Base-by-base conservation (phyloP, 2,888 invertebrate species). In the Euzophera pinguis region DNA sequence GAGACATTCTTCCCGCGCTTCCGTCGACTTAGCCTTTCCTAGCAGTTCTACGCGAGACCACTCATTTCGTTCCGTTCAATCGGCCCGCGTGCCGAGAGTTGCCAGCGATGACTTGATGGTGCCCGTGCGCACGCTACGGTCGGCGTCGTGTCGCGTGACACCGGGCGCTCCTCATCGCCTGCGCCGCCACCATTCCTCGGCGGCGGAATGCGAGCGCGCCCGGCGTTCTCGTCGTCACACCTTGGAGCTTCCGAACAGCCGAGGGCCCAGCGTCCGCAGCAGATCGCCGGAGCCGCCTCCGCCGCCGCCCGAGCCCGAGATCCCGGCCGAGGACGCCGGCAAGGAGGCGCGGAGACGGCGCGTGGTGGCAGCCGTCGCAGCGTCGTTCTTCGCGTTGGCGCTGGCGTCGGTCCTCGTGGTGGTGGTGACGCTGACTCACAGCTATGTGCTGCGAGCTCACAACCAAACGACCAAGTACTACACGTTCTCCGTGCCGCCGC, bases 371-470 rank as follows among this genome's bases (percentile, higher is more conserved):
- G 92, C 94, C 66, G 93, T 95, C 55, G 91, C 94, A 61, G 94
- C 92, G 34, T 94, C 94, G 34, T 95, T 95, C 84, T 85, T 94
- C 80, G 94, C 95, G 77, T 91, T 95, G 69, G 92, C 94, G 63
- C 91, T 93, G 69, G 93, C 95, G 55, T 93, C 95, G 68, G 92
- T 95, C 60, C 92, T 95, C 71, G 94, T 94, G 69, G 95, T 96
- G 74, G 92, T 95, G 73, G 92, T 95, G 69, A 95, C 95, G 53
- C 91, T 96, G 75, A 95, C 94, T 45, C 94, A 93, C 86, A 92
- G 93, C 82, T 92, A 93, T 65, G 93, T 93, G 69, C 88, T 92
- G 56, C 92, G 90, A 70, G 92, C 92, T 57, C 92, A 92, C 78
- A 91, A 91, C 75, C 92, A 93, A 78, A 91, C 92, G 69, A 92